These are phyloP conservation scores for Anguilla obscura DNA, from an alignment of 2,797 vertebrate species.

Conservation along the genomic window DNA sequence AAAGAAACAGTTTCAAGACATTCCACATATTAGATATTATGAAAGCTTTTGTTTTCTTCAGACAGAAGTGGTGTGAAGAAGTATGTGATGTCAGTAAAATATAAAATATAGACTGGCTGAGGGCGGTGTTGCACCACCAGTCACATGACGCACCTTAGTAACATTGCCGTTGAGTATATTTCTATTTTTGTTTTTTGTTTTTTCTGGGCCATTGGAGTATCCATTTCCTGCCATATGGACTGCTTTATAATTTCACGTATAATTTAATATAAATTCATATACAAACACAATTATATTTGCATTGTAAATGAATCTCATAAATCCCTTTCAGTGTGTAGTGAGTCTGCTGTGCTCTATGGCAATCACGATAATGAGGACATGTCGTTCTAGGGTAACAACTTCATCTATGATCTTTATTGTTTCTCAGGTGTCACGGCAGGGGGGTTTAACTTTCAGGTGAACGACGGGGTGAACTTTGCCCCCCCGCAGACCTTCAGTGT, in stretches of 20 bases:
- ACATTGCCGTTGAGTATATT: too few relatives aligned
- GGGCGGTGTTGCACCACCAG: neutral
- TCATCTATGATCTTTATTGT: slow-evolving; percentile 18
- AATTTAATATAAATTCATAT: neutral
- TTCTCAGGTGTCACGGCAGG: slow-evolving; percentile 80
- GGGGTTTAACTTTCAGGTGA: slow-evolving; percentile 90
- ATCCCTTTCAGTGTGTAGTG: neutral
- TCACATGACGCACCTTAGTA: too few relatives aligned
- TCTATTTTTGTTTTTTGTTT: too few relatives aligned
- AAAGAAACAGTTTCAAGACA: too few relatives aligned
- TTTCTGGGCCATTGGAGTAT: too few relatives aligned
- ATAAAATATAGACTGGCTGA: too few relatives aligned
- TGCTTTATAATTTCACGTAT: too few relatives aligned
- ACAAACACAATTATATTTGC: neutral
- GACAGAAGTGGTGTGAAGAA: too few relatives aligned
- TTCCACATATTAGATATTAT: too few relatives aligned
- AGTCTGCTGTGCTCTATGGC: neutral
- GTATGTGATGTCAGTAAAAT: too few relatives aligned
- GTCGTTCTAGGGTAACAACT: neutral
- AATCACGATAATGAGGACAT: neutral
- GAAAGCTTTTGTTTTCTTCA: too few relatives aligned
- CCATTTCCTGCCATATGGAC: too few relatives aligned
- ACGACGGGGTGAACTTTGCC: slow-evolving; percentile 86
- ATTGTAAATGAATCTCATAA: neutral
- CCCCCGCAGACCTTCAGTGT: slow-evolving; percentile 86